Evolutionary conservation across 2,888 invertebrate genomes (phyloP), one percentile per base, ranked within the genome.

Genomic region (Orthosia gracilis): DNA sequence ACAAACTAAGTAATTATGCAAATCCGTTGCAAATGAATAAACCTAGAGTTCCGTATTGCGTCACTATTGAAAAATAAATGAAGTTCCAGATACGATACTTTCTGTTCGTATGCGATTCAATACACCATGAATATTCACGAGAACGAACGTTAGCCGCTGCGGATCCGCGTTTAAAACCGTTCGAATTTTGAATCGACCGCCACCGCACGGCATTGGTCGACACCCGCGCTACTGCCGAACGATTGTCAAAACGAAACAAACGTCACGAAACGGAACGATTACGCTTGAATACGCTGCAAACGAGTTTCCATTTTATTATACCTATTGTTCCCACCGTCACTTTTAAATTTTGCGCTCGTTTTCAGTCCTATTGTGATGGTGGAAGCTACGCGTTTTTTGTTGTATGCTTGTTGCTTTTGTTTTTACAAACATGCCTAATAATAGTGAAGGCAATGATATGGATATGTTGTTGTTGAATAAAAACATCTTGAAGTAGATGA

Each of bases 91-190:
- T 69, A 68, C 45, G 40, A 54, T 73, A 69, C 65, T 58, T 76
- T 78, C 55, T 59, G 69, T 64, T 71, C 58, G 31, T 47, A 59
- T 67, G 21, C 47, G 59, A 73, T 78, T 70, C 61, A 69, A 76
- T 65, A 68, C 45, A 31, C 17, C 49, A 78, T 84, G 70, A 78
- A 86, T 85, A 86, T 84, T 86, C 66, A 84, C 12, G 57, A 61
- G 54, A 70, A 70, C 61, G 54, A 70, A 70, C 61, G 68, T 71
- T 74, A 31, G 49, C 58, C 49, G 23, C 17, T 52, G 12, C 45
- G 66, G 18, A 59, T 40, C 18, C 40, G 50, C 31, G 31, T 40
- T 31, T 26, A 59, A 40, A 40, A 73, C 58, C 66, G 73, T 55
- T 52, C n/a, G 40, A 59, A 13, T 23, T 23, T 55, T 23, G 15